Evolutionary conservation across 1,140 invertebrate species (phyloP), one percentile per base, ranked within the genome.

Genomic region (Phymorhynchus buccinoides): DNA sequence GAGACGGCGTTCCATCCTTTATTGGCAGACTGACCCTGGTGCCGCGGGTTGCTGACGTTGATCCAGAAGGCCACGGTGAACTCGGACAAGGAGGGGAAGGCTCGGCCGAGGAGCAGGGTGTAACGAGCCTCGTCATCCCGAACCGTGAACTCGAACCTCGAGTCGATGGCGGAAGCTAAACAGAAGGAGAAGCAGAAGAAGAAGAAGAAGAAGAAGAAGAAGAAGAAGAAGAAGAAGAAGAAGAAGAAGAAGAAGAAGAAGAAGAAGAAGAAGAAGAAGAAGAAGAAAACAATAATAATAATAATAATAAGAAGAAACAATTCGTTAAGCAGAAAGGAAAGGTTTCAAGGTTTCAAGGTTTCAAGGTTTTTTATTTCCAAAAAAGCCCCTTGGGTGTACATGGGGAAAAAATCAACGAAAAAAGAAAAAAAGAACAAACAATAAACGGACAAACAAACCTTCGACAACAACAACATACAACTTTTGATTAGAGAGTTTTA

Each of bases 141-240:
- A 6, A 88, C 56, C 35, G 88, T 87, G 86, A 93, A 93, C 81
- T 92, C 93, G 41, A 93, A 90, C 42, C 91, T 80, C 0, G 93
- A 93, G 86, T 93, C 90, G 30, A 93, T 87, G 12, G 93, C 92
- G 7, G 90, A 90, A 0, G 93, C 93, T 93, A n/a, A n/a, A n/a
- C n/a, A n/a, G n/a, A n/a, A n/a, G n/a, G n/a, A n/a, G n/a, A n/a
- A n/a, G n/a, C n/a, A n/a, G n/a, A n/a, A n/a, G n/a, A 88, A 77
- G 89, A 85, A 18, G 9, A 44, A n/a, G 77, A 44, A n/a, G 30
- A 79, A 16, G 77, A 79, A n/a, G 77, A 79, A n/a, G n/a, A 79
- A n/a, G 77, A 48, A 68, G 62, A 62, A 78, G 35, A 42, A 35
- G 48, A 41, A 39, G 41, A 80, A 78, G 39, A 82, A 66, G 52